Base-by-base conservation (phyloP, 1,140 invertebrate genomes). In the Pteromalus puparum region DNA sequence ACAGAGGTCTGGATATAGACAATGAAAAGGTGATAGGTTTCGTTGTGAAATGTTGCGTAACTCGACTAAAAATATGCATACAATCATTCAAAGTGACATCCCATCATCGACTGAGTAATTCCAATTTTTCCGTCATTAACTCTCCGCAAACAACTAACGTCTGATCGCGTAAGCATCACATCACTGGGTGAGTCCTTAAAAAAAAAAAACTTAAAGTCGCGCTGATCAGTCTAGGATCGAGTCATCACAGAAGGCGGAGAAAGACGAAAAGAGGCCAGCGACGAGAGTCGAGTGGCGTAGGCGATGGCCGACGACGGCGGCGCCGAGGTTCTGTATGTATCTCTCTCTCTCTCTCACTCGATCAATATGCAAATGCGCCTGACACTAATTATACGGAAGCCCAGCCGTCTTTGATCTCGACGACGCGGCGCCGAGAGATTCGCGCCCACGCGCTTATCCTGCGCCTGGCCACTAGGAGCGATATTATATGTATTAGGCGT, bases 341-440 rank as follows among this genome's bases (percentile, higher is more conserved):
- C 21, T 75, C 72, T 65, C 81, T 68, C 81, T 7, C 42, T 26
- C 4, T 87, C 90, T 90, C 89, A 90, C 88, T 85, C 90, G 91
- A 92, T 93, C 91, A 93, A 92, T 92, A 93, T 92, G 92, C 90
- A 93, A 93, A 93, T 93, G 90, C 89, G 88, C 88, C 89, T 91
- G 90, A 91, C 90, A 91, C 91, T 92, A 93, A 93, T 92, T 93
- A 92, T 92, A 93, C 91, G 91, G 91, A 91, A 92, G 91, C 91
- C 89, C 89, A 34, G 21, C 1, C 73, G 78, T 80, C 84, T 85
- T 85, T 85, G 84, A 85, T 85, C 78, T 81, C 34, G 38, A 9
- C 21, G 21, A 18, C 42, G 7, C 26, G 38, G 48, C 46, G 42
- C 61, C 73, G 3, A 9, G 30, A 61, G 9, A 76, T 34, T 30